phyloP scores from a whole-genome alignment of 2,797 vertebrate species.

The Eidolon dupreanum region DNA sequence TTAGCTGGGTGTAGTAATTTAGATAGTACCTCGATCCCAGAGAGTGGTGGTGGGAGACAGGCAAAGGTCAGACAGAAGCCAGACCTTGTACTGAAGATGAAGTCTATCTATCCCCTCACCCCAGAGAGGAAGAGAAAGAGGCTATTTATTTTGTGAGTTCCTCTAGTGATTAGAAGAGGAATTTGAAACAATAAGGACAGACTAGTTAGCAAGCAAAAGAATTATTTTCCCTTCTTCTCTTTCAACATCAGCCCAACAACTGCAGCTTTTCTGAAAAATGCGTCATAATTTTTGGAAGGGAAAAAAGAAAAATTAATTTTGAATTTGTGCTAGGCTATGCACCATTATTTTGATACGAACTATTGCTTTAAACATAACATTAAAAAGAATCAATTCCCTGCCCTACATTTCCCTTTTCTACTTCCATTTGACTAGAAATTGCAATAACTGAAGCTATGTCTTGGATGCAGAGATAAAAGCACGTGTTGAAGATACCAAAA shows the following conservation, averaged over 20 bases:
- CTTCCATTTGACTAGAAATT: background rate
- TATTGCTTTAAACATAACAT: background rate
- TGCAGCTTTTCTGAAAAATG: background rate
- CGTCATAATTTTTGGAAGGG: background rate
- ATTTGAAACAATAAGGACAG: background rate
- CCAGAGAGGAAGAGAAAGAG: background rate
- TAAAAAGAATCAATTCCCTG: background rate
- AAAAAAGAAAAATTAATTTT: background rate
- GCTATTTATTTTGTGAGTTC: background rate
- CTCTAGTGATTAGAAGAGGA: background rate
- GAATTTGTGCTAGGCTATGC: background rate
- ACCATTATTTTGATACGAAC: background rate
- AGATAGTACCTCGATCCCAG: background rate
- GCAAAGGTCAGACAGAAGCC: background rate
- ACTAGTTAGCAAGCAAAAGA: background rate
- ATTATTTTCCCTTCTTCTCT: background rate
- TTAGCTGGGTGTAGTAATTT: background rate
- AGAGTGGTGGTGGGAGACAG: background rate
- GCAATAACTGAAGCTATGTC: background rate
- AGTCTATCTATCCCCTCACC: background rate
- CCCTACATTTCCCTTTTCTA: background rate
- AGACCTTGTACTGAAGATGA: background rate
- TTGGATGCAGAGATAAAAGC: background rate
- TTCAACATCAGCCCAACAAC: background rate
- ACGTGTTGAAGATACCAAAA: background rate